Conservation (phyloP, 2,797 vertebrate genomes). For the Benthosema pterotum region DNA sequence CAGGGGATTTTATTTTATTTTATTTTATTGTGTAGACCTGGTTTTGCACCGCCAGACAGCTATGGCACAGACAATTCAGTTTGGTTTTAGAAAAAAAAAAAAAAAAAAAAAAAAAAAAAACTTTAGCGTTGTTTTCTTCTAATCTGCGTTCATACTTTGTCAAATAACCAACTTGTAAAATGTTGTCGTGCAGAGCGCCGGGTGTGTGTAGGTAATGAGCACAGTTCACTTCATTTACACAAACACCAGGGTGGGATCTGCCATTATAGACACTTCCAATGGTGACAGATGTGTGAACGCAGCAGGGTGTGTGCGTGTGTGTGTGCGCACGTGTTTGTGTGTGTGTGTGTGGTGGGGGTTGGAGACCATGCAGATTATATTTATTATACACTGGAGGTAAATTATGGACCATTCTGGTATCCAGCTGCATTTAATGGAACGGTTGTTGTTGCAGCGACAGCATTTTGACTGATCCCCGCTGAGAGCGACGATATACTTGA, state of each 20-base stretch:
- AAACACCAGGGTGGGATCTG: conserved; percentile 22
- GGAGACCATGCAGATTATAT: not conserved
- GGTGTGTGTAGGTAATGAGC: conserved; percentile 39
- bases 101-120: no score
- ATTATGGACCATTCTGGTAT: not conserved
- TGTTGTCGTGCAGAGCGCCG: not conserved
- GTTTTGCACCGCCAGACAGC: no score
- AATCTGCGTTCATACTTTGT: not conserved
- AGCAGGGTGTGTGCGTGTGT: not conserved
- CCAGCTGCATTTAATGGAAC: conserved; percentile 1
- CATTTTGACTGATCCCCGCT: not conserved
- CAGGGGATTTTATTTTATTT: no score
- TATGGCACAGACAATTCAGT: not conserved
- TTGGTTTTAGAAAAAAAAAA: no score
- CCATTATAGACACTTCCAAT: conserved; percentile 33
- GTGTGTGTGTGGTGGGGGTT: not conserved
- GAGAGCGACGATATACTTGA: no score
- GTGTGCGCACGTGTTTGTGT: no score
- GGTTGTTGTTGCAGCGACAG: conserved; percentile 7
- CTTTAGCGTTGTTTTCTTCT: conserved; percentile 8
- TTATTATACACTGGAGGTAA: not conserved
- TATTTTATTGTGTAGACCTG: no score
- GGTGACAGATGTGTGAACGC: conserved; percentile 22
- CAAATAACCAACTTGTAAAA: conserved; percentile 6
- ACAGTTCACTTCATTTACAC: conserved; percentile 36